Conservation (phyloP, 92 coral and sea anemone genomes). For the Porites cylindrica region DNA sequence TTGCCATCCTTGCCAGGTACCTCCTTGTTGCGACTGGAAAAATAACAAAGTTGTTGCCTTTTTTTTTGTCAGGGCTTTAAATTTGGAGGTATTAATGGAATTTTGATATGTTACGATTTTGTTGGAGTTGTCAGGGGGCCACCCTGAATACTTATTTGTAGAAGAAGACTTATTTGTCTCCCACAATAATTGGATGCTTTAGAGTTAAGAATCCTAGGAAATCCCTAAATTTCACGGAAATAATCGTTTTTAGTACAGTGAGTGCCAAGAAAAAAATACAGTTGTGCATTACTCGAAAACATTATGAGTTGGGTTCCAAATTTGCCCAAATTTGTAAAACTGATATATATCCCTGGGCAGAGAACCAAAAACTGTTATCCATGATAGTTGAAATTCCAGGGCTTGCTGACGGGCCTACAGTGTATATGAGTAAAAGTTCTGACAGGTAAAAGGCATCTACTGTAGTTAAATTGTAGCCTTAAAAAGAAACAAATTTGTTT, state of each 20-base stretch:
- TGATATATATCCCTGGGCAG: too few relatives aligned
- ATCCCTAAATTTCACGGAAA: background rate
- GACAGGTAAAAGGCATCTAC: too few relatives aligned
- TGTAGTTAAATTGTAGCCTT: too few relatives aligned
- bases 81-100: slow-evolving; percentile 1
- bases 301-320: too few relatives aligned
- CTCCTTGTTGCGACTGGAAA: slow-evolving; percentile 1
- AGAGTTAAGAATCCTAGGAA: background rate
- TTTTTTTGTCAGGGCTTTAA: background rate
- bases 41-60: background rate
- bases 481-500: too few relatives aligned
- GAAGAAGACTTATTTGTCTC: background rate
- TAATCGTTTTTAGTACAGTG: background rate
- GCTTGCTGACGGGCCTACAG: too few relatives aligned
- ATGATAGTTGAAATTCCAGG: too few relatives aligned
- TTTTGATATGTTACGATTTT: background rate
- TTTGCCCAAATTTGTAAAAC: too few relatives aligned
- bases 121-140: slow-evolving; percentile 1
- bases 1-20: background rate
- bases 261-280: slow-evolving; percentile 4
- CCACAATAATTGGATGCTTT: background rate
- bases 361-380: too few relatives aligned
- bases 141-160: background rate
- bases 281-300: background rate
- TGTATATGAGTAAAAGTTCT: too few relatives aligned